These are phyloP conservation scores for Pitangus sulphuratus DNA, from an alignment of 2,797 vertebrate species.

Conservation along the genomic window DNA sequence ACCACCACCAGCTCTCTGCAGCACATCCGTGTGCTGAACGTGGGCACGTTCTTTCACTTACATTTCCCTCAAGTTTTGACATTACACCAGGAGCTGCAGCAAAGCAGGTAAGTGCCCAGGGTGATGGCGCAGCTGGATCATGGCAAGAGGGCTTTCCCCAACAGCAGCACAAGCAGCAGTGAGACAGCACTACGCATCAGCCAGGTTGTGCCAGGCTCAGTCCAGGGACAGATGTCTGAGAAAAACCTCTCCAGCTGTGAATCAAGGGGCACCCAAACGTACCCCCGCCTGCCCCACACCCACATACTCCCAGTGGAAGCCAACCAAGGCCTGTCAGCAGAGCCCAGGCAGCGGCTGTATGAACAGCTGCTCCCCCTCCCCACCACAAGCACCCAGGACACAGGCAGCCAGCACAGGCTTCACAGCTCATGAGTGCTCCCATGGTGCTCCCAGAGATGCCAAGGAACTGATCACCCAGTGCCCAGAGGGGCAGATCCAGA, in stretches of 20 bases:
- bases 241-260: not conserved
- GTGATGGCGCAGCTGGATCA: not conserved
- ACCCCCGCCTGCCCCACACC: not conserved
- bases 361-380: not conserved
- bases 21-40: not conserved
- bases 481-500: not conserved
- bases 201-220: not conserved
- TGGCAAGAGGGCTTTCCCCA: not conserved
- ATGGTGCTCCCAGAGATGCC: accelerated
- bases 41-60: not conserved
- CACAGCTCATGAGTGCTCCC: not conserved
- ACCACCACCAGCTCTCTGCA: slow-evolving; percentile 4
- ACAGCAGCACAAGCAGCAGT: not conserved
- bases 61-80: not conserved
- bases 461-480: not conserved
- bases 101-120: not conserved
- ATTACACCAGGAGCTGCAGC: not conserved
- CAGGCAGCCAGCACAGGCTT: accelerated
- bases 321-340: not conserved
- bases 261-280: not conserved
- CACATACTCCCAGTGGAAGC: accelerated
- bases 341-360: not conserved
- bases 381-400: accelerated
- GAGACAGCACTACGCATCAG: not conserved
- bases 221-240: not conserved